Base-by-base conservation (phyloP, 2,888 invertebrate genomes). In the Thymelicus lineola region DNA sequence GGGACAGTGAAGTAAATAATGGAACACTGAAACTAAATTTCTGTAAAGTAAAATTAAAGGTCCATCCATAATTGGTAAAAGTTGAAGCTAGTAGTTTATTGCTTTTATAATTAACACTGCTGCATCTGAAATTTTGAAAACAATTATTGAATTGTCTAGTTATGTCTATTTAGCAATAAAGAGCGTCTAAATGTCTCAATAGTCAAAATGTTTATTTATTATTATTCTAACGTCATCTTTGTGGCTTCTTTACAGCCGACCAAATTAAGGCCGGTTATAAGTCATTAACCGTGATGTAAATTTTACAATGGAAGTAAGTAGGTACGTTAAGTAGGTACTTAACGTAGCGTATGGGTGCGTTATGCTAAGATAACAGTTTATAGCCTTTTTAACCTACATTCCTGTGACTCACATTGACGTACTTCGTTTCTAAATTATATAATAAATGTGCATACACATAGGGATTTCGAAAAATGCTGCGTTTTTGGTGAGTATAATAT, bases 331-430 rank as follows among this genome's bases (percentile, higher is more conserved):
- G 67, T 64, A 69, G 70, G 67, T 62, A 70, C 64, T 28, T 69
- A 71, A 67, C 76, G 76, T 78, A 77, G 74, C 77, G 79, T 80
- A 63, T 72, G 78, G 79, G 80, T 81, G 62, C 55, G 62, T 53
- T 80, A 80, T 79, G 77, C 80, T 78, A 76, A 83, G 88, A 87
- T 88, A 88, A 86, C 82, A 82, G 75, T 87, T 86, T 86, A 87
- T 82, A 79, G 77, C 81, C 76, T 78, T 78, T 80, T 87, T 86
- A 86, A 84, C 87, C 87, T 80, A 86, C 79, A 83, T 86, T 80
- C 76, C 74, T 73, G 72, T 76, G 72, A 74, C 72, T 77, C 75
- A 79, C 79, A 74, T 74, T 73, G 70, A 67, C 66, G 60, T 68
- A 67, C 67, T 68, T 57, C 20, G 48, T 59, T 61, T 53, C 59